Evolutionary conservation across 1,140 invertebrate species (phyloP).

Genomic region (Tachypleus tridentatus): DNA sequence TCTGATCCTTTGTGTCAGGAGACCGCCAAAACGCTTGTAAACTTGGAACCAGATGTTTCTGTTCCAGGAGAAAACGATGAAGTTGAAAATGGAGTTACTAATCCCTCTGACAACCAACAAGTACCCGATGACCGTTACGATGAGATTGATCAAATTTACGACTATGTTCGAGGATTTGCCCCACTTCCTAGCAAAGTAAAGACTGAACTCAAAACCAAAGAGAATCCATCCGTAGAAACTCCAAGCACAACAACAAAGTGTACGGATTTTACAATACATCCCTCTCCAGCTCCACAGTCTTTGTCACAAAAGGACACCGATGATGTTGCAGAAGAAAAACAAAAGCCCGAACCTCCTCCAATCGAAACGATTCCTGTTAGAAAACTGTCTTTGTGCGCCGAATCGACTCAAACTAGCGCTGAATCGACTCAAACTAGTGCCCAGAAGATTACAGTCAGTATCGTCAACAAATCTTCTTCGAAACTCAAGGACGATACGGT

Average conservation of each 20-base stretch:
- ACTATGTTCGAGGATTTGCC: constrained; percentile 82
- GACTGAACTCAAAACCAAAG: constrained; percentile 6
- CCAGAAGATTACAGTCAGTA: constrained; percentile 5
- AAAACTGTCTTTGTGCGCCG: constrained; percentile 34
- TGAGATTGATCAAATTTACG: constrained; percentile 93
- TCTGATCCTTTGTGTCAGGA: constrained; percentile 16
- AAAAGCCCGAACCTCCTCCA: constrained; percentile 69
- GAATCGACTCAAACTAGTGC: no score
- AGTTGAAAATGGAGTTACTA: neutral
- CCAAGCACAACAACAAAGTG: neutral
- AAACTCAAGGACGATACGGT: constrained; percentile 1
- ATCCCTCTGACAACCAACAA: constrained; percentile 5
- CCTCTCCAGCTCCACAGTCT: constrained; percentile 17
- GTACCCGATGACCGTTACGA: constrained; percentile 65
- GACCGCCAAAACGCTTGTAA: constrained; percentile 2
- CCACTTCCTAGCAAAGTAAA: constrained; percentile 48
- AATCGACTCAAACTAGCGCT: neutral
- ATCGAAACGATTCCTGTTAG: constrained; percentile 73
- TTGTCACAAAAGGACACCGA: constrained; percentile 20
- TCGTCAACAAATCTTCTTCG: constrained; percentile 4
- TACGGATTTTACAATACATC: no score
- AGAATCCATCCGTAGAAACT: neutral
- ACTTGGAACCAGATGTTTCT: neutral
- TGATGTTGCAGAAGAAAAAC: constrained; percentile 50
- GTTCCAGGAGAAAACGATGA: neutral